These are phyloP conservation scores for Agapostemon virescens DNA, from an alignment of 2,888 invertebrate genomes.

Conservation along the genomic window DNA sequence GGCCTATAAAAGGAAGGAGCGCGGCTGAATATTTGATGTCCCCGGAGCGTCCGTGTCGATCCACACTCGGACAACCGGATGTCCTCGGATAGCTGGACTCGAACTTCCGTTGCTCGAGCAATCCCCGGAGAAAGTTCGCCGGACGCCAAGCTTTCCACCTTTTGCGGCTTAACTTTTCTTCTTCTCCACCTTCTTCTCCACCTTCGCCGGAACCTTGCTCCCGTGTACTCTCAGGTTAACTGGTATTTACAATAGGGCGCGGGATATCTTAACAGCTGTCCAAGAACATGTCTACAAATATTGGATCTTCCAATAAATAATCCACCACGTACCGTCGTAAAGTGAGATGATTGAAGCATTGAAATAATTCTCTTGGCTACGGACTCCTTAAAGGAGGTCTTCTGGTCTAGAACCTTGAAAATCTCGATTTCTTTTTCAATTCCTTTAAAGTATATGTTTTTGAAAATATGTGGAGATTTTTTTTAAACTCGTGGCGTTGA, in stretches of 20 bases:
- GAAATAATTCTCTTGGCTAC: not conserved
- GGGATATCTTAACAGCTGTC: not conserved
- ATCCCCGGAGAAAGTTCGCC: slow-evolving; percentile 37
- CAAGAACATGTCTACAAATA: not conserved
- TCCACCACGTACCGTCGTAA: not conserved
- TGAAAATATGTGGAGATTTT: not conserved
- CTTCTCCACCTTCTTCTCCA: not conserved
- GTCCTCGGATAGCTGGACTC: slow-evolving; percentile 15
- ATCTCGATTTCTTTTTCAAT: not conserved
- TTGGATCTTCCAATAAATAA: not conserved
- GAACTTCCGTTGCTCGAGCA: slow-evolving; percentile 28
- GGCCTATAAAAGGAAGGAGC: slow-evolving; percentile 50
- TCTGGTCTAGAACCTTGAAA: not conserved
- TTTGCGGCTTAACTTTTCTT: slow-evolving; percentile 10
- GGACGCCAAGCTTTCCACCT: slow-evolving; percentile 30
- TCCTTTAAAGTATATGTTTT: not conserved
- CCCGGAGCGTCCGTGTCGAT: slow-evolving; percentile 47
- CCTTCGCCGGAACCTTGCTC: not conserved
- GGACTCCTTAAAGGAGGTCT: not conserved
- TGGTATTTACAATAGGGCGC: not conserved
- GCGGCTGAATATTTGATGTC: slow-evolving; percentile 59
- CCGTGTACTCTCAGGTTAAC: not conserved
- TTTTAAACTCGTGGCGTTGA: not conserved
- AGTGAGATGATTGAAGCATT: not conserved
- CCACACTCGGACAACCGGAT: slow-evolving; percentile 39